Evolutionary conservation across 2,113 vertebrate genomes (phyloP).

Genomic region (Petroica traversi): DNA sequence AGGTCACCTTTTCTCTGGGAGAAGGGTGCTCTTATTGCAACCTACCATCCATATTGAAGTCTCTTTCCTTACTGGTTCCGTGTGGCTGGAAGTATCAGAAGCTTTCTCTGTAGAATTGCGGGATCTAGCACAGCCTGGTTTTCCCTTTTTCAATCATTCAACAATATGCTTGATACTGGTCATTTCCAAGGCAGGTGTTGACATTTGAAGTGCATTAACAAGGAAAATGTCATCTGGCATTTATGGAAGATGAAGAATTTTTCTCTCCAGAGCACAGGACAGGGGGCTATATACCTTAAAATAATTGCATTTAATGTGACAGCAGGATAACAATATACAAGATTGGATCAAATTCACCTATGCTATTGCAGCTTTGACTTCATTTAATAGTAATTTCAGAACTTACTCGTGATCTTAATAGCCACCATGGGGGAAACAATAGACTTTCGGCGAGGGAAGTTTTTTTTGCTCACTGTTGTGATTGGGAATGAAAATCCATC

Average conservation of each 20-base stretch:
- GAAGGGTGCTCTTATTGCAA: not conserved
- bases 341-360: not conserved
- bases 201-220: not conserved
- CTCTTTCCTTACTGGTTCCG: not conserved
- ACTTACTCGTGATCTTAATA: not conserved
- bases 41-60: not conserved
- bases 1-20: not conserved
- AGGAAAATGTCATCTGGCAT: not conserved
- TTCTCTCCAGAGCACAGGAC: not conserved
- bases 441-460: not conserved
- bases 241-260: not conserved
- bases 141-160: not conserved
- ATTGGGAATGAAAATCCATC: not conserved
- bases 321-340: not conserved
- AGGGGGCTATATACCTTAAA: not conserved
- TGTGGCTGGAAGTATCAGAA: not conserved
- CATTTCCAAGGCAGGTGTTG: not conserved
- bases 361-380: not conserved
- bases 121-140: not conserved
- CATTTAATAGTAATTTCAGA: not conserved
- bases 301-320: not conserved
- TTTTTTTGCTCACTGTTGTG: not conserved
- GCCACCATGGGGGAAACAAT: not conserved
- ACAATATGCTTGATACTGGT: not conserved
- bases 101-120: not conserved